Percentiles rank a stretch among this genome's conserved stretches.
phyloP scores from a whole-genome alignment of 2,888 invertebrate species.

The Carterocephalus palaemon region DNA sequence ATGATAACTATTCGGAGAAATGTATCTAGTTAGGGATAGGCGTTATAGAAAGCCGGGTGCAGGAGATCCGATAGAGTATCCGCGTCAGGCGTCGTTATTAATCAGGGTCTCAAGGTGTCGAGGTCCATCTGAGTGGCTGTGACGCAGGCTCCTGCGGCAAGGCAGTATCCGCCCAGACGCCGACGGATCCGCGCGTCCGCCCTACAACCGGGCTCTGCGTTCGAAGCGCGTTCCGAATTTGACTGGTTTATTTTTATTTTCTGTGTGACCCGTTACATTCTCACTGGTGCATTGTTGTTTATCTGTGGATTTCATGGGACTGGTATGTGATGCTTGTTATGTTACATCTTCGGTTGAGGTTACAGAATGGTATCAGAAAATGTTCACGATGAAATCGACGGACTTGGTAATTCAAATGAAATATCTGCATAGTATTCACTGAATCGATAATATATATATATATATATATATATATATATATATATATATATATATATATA shows the following conservation, averaged over 20 bases:
- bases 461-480: too few species aligned
- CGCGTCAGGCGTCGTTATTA: slow-evolving; percentile 65
- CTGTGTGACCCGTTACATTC: slow-evolving; percentile 12
- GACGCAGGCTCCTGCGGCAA: slow-evolving; percentile 75
- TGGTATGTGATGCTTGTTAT: slow-evolving; percentile 8
- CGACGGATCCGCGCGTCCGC: slow-evolving; percentile 47
- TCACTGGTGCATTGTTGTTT: background rate
- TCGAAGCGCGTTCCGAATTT: slow-evolving; percentile 25
- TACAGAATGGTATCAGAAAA: slow-evolving; percentile 9
- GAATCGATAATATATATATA: background rate
- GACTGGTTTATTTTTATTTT: slow-evolving; percentile 13
- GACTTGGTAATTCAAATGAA: slow-evolving; percentile 1
- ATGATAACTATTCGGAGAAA: too few species aligned
- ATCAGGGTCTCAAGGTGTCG: slow-evolving; percentile 74
- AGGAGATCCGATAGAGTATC: slow-evolving; percentile 51
- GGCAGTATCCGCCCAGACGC: slow-evolving; percentile 60
- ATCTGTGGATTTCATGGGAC: slow-evolving; percentile 5
- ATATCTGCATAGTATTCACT: background rate
- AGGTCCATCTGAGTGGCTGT: slow-evolving; percentile 64
- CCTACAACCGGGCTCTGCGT: slow-evolving; percentile 32
- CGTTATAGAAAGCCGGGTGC: too few species aligned
- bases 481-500: too few species aligned
- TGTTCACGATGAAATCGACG: slow-evolving; percentile 6
- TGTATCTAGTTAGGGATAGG: too few species aligned
- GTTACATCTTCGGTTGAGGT: background rate